These are phyloP conservation scores for Tryphoninae sp. DNA, from an alignment of 2,888 invertebrate genomes.

Conservation along the genomic window DNA sequence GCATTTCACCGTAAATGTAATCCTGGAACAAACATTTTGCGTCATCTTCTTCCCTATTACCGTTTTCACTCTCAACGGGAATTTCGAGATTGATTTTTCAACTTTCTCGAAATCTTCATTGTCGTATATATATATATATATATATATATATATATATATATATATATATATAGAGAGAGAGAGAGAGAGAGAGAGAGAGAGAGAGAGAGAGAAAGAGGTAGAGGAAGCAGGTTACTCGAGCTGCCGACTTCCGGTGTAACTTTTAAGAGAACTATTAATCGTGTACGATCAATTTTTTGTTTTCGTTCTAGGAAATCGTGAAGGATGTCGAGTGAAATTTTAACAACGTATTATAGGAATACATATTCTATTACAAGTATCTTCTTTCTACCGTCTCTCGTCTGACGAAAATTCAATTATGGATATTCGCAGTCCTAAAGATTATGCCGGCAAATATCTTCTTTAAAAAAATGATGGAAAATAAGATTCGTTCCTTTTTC, in stretches of 20 bases:
- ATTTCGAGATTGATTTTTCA: slow-evolving; percentile 57
- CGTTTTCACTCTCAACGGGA: slow-evolving; percentile 39
- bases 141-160: slow-evolving; percentile 1
- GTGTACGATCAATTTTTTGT: slow-evolving; percentile 25
- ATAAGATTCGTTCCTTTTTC: no score
- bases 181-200: not conserved
- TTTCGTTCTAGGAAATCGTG: not conserved
- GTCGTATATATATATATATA: slow-evolving; percentile 12
- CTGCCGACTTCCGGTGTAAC: slow-evolving; percentile 45
- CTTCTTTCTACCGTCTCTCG: no score
- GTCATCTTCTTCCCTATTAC: slow-evolving; percentile 5
- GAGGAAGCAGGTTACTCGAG: slow-evolving; percentile 44
- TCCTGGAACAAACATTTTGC: slow-evolving; percentile 35
- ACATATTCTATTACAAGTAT: no score
- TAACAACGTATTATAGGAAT: no score
- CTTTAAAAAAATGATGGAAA: no score
- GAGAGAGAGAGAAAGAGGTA: not conserved
- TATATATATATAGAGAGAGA: not conserved
- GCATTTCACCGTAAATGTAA: slow-evolving; percentile 29
- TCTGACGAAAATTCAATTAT: no score
- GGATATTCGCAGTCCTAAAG: not conserved
- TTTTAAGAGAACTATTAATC: slow-evolving; percentile 46
- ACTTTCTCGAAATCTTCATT: slow-evolving; percentile 42
- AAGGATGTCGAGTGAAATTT: no score
- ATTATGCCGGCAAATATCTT: not conserved